A percentile compares a stretch with the other conserved stretches of the same genome.
These are phyloP conservation scores for Apamea crenata DNA, from an alignment of 2,888 invertebrate species.

Conservation along the genomic window DNA sequence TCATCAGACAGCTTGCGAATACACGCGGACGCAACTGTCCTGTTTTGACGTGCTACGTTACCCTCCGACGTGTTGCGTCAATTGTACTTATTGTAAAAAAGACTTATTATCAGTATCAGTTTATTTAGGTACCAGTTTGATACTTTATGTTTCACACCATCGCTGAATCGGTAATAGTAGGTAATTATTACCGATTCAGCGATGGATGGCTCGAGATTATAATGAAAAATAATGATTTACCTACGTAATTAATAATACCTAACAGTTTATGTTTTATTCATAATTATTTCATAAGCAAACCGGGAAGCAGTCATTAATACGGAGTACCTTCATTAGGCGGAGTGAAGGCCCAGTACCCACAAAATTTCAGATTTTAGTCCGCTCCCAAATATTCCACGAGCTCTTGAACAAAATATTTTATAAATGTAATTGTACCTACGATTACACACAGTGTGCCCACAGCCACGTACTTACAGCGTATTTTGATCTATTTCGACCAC, in stretches of 20 bases:
- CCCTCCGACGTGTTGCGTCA: not conserved
- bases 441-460: no score
- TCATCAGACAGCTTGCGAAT: not conserved
- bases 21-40: no score
- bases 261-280: not conserved
- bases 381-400: not conserved
- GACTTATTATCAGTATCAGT: not conserved
- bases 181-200: no score
- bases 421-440: not conserved
- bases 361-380: slow-evolving; percentile 1
- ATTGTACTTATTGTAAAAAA: not conserved
- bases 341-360: not conserved
- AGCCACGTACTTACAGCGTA: no score
- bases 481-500: no score
- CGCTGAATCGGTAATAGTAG: not conserved
- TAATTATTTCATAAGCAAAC: slow-evolving; percentile 9
- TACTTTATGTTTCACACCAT: not conserved
- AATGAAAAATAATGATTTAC: not conserved
- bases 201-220: no score
- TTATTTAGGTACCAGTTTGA: not conserved
- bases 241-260: not conserved
- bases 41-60: not conserved
- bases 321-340: slow-evolving; percentile 14
- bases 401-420: not conserved
- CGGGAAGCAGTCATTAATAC: slow-evolving; percentile 1